phyloP scores from a whole-genome alignment of 2,888 invertebrate species.

The Pterobdella sp. region DNA sequence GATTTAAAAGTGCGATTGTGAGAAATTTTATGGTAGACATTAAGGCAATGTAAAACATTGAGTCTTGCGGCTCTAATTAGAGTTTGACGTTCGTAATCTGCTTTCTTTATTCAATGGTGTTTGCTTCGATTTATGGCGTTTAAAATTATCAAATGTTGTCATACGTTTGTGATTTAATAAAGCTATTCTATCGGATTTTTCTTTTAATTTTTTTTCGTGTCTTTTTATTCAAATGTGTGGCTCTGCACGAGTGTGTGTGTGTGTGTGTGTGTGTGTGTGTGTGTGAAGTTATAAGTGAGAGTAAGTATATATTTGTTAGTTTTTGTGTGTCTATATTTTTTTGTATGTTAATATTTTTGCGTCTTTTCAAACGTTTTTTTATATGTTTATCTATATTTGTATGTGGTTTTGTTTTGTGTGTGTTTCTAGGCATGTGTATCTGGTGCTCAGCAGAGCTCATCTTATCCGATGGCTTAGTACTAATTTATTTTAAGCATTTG shows the following conservation, averaged over 20 bases:
- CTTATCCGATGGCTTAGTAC: conserved; percentile 3
- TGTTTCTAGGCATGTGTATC: too few relatives aligned
- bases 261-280: conserved; percentile 18
- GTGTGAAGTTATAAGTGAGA: neutral
- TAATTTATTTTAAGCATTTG: conserved; percentile 4
- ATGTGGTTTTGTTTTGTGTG: too few relatives aligned
- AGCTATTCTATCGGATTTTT: neutral
- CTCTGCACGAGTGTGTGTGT: conserved; percentile 6
- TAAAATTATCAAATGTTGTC: neutral
- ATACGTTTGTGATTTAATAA: neutral
- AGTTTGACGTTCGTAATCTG: conserved; percentile 3
- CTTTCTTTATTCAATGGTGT: neutral
- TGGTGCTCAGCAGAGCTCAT: neutral
- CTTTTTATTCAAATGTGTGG: neutral
- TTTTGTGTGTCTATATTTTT: too few relatives aligned
- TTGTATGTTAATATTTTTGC: too few relatives aligned
- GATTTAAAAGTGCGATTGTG: neutral
- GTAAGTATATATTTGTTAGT: neutral
- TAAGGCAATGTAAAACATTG: conserved; percentile 3
- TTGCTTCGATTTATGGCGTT: neutral
- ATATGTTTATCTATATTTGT: too few relatives aligned
- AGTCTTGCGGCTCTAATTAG: conserved; percentile 8
- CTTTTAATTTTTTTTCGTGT: conserved; percentile 1
- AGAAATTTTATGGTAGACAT: neutral
- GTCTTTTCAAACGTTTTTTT: too few relatives aligned